These are phyloP conservation scores for Halichoerus grypus DNA, from an alignment of 2,113 vertebrate genomes.

Conservation along the genomic window DNA sequence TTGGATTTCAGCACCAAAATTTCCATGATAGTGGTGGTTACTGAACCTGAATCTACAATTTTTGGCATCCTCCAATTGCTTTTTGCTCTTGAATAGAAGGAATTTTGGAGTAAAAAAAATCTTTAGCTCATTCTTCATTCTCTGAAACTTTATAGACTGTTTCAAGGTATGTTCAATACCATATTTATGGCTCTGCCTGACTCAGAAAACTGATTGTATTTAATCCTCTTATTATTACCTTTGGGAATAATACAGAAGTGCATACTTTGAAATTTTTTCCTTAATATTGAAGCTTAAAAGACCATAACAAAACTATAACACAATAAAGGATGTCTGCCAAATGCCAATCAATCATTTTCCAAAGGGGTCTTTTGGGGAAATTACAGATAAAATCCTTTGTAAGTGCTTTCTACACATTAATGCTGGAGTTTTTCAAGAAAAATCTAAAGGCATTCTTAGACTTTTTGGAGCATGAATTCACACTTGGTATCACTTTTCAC, in stretches of 20 bases:
- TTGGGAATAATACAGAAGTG: constrained; percentile 58
- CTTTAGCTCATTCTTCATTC: constrained; percentile 58
- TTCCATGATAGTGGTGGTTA: background rate
- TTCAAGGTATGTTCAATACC: constrained; percentile 48
- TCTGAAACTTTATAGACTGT: constrained; percentile 55
- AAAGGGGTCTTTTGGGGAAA: constrained; percentile 38
- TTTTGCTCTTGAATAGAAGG: constrained; percentile 30
- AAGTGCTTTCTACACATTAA: constrained; percentile 69
- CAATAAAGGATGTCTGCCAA: constrained; percentile 54
- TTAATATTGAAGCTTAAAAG: constrained; percentile 54
- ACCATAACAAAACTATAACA: constrained; percentile 52
- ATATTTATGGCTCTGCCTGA: constrained; percentile 62
- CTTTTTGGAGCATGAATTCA: background rate
- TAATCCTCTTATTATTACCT: constrained; percentile 70
- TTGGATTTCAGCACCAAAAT: constrained; percentile 38
- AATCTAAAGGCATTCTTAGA: background rate
- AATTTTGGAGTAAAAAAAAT: background rate
- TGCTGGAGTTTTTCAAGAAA: background rate
- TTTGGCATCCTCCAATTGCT: background rate
- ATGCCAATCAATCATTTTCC: constrained; percentile 69
- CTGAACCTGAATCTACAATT: background rate
- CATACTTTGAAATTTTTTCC: constrained; percentile 49
- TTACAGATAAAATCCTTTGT: constrained; percentile 31
- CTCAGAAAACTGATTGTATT: constrained; percentile 66
- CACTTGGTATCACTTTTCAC: background rate